Conservation (phyloP, 2,888 invertebrate species). For the Xanthorhoe designata region DNA sequence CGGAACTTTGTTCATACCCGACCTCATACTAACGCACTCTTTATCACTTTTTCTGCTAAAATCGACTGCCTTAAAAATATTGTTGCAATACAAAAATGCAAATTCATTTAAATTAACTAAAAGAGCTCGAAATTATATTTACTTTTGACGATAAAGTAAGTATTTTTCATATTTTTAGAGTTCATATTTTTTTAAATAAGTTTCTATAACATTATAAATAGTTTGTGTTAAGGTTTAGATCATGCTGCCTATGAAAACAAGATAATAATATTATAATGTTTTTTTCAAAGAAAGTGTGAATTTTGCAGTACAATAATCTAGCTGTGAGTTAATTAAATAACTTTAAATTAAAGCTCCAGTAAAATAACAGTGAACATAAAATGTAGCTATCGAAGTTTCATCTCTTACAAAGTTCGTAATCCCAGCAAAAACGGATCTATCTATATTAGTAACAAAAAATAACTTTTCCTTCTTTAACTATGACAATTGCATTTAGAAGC, state of each 20-base stretch:
- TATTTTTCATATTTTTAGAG: no score
- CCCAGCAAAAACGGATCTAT: conserved; percentile 14
- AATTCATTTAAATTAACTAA: no score
- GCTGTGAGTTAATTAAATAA: background rate
- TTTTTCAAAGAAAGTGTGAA: no score
- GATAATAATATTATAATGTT: background rate
- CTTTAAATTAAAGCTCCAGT: background rate
- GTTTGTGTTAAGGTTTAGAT: no score
- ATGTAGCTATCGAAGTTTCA: conserved; percentile 17
- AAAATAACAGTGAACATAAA: background rate
- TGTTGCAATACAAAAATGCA: background rate
- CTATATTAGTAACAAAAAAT: conserved; percentile 14
- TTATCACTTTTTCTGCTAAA: conserved; percentile 3
- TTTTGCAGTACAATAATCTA: background rate
- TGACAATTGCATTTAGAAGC: conserved; percentile 17
- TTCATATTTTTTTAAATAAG: no score
- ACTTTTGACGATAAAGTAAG: no score
- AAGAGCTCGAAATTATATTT: no score
- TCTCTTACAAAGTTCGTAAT: conserved; percentile 20
- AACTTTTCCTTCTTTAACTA: conserved; percentile 12
- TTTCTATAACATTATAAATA: no score
- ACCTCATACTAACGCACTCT: conserved; percentile 24
- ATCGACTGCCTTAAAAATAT: no score
- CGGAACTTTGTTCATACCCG: conserved; percentile 56
- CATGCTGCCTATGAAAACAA: no score